Evolutionary conservation across 1,140 invertebrate species (phyloP).

Genomic region (Parapsyche elsis): DNA sequence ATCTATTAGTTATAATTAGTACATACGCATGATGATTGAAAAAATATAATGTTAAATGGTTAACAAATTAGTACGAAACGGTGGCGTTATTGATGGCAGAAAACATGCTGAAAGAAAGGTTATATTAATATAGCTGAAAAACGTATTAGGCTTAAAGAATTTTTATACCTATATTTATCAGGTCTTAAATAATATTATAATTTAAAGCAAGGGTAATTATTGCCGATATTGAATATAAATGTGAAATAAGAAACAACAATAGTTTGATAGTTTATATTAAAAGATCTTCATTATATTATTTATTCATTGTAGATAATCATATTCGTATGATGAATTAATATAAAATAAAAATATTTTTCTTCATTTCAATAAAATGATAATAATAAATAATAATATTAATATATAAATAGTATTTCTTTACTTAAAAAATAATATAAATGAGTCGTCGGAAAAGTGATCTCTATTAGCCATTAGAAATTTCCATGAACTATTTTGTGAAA

Average conservation of each 20-base stretch:
- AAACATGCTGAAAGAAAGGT: no score
- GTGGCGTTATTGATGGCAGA: not conserved
- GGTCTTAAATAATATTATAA: no score
- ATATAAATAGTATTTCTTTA: conserved; percentile 9
- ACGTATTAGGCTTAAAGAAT: no score
- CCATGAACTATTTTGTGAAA: not conserved
- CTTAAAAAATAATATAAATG: not conserved
- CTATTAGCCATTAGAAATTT: not conserved
- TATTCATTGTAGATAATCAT: not conserved
- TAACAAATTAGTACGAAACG: no score
- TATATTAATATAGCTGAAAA: not conserved
- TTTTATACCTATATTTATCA: no score
- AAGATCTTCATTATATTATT: conserved; percentile 6
- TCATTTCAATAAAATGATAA: not conserved
- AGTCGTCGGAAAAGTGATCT: not conserved
- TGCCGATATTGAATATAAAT: no score
- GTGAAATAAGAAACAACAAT: not conserved
- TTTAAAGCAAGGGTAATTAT: no score
- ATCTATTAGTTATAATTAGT: not conserved
- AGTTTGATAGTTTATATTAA: conserved; percentile 15
- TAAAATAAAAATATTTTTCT: conserved; percentile 22
- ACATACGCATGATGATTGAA: no score
- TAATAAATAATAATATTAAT: conserved; percentile 23
- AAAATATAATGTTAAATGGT: no score
- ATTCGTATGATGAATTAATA: not conserved